Conservation (phyloP, 2,797 vertebrate genomes). For the Malacoctenus gilli region DNA sequence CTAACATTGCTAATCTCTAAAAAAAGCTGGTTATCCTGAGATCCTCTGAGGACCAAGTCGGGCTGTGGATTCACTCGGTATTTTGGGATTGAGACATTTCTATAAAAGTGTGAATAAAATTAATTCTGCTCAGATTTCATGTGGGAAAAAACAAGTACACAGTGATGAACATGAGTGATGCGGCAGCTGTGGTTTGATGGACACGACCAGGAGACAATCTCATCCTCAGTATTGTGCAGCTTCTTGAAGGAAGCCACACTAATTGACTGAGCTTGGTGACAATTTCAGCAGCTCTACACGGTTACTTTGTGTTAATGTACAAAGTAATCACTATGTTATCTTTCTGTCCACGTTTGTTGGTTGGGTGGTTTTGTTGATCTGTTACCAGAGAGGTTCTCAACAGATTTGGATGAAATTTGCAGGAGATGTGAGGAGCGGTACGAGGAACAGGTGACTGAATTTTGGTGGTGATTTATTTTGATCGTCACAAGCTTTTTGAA, state of each 20-base stretch:
- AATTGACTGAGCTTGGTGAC: too few species aligned
- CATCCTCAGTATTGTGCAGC: neutral
- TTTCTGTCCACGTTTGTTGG: too few species aligned
- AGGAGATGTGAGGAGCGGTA: too few species aligned
- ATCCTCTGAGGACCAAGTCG: neutral
- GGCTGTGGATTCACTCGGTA: slow-evolving; percentile 7
- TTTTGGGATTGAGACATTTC: slow-evolving; percentile 8
- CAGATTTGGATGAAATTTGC: too few species aligned
- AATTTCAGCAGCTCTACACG: neutral
- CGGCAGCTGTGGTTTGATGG: neutral
- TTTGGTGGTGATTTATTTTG: too few species aligned
- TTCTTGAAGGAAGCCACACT: neutral
- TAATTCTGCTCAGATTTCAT: too few species aligned
- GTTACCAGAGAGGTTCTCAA: too few species aligned
- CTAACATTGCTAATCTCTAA: slow-evolving; percentile 58
- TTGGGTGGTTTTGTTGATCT: too few species aligned
- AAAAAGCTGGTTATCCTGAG: slow-evolving; percentile 48
- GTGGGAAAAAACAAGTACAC: too few species aligned
- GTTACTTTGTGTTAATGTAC: neutral
- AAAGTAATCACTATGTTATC: neutral
- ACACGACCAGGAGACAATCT: neutral
- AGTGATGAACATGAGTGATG: neutral
- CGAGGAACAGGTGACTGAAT: too few species aligned
- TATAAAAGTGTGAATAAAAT: neutral
- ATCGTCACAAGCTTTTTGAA: too few species aligned